A percentile compares a stretch with the other conserved stretches of the same genome.
Evolutionary conservation across 2,888 invertebrate genomes (phyloP).

Genomic region (Tachina lurida): DNA sequence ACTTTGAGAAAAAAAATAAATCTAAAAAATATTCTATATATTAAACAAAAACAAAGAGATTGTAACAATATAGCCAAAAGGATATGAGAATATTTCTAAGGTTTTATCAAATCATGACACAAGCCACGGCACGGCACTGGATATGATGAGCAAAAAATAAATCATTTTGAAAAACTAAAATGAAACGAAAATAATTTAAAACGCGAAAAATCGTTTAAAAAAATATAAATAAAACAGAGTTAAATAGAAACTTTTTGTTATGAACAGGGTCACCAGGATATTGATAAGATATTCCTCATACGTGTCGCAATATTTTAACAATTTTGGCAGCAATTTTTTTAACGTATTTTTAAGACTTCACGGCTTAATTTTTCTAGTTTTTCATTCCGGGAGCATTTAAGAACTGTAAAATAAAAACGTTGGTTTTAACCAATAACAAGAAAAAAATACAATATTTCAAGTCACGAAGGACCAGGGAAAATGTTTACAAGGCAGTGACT

Average conservation of each 20-base stretch:
- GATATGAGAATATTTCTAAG: constrained; percentile 49
- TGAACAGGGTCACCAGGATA: too few species aligned
- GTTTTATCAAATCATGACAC: constrained; percentile 45
- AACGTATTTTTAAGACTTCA: too few species aligned
- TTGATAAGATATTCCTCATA: too few species aligned
- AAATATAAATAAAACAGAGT: background rate
- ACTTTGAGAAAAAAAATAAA: constrained; percentile 29
- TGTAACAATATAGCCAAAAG: constrained; percentile 67
- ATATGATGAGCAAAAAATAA: background rate
- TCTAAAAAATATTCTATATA: constrained; percentile 42
- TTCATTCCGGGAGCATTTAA: too few species aligned
- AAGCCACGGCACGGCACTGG: background rate
- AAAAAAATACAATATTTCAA: too few species aligned
- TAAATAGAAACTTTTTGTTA: background rate
- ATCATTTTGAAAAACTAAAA: constrained; percentile 5
- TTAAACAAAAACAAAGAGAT: constrained; percentile 60
- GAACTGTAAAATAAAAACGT: too few species aligned
- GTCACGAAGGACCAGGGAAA: too few species aligned
- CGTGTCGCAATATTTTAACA: too few species aligned
- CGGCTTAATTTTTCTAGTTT: too few species aligned
- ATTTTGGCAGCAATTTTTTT: too few species aligned
- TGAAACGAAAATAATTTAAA: background rate
- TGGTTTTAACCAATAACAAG: too few species aligned
- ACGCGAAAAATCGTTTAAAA: constrained; percentile 6
- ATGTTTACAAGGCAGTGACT: too few species aligned